phyloP scores from a whole-genome alignment of 2,113 vertebrate species.

The Pseudorectes ferrugineus region DNA sequence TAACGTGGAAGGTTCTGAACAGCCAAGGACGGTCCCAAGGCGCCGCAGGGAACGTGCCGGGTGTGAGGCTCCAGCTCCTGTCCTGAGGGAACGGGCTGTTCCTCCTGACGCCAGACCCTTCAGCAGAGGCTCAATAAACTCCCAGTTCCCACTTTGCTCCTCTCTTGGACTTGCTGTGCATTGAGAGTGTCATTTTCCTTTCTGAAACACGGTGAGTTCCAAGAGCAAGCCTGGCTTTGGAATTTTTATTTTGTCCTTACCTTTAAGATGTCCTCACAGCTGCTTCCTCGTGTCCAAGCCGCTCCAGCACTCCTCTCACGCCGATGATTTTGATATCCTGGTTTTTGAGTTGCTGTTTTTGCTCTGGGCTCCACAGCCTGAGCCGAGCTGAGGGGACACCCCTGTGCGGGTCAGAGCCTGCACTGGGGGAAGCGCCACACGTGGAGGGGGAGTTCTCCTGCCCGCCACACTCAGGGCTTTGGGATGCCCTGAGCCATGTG shows the following conservation, averaged over 20 bases:
- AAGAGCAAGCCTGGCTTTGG: not conserved
- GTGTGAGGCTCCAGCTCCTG: not conserved
- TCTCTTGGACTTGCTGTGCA: not conserved
- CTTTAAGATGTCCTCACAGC: not conserved
- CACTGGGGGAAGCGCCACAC: not conserved
- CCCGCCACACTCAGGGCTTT: not conserved
- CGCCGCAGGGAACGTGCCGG: not conserved
- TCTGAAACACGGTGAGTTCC: not conserved
- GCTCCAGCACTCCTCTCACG: not conserved
- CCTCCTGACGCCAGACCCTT: not conserved
- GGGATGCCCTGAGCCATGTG: accelerated
- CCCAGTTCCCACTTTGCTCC: not conserved
- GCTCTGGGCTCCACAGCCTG: not conserved
- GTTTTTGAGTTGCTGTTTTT: not conserved
- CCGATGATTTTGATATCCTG: accelerated
- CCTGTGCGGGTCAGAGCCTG: not conserved
- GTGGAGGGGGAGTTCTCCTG: not conserved
- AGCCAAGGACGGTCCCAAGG: not conserved
- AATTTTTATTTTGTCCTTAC: not conserved
- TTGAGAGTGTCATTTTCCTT: not conserved
- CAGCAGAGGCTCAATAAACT: not conserved
- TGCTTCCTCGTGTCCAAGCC: not conserved
- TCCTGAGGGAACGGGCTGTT: not conserved
- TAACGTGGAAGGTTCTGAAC: not conserved
- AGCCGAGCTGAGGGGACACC: not conserved